A percentile compares a stretch with the other conserved stretches of the same genome.
Evolutionary conservation across 2,888 invertebrate species (phyloP).

Genomic region (Netelia fuscicornis): DNA sequence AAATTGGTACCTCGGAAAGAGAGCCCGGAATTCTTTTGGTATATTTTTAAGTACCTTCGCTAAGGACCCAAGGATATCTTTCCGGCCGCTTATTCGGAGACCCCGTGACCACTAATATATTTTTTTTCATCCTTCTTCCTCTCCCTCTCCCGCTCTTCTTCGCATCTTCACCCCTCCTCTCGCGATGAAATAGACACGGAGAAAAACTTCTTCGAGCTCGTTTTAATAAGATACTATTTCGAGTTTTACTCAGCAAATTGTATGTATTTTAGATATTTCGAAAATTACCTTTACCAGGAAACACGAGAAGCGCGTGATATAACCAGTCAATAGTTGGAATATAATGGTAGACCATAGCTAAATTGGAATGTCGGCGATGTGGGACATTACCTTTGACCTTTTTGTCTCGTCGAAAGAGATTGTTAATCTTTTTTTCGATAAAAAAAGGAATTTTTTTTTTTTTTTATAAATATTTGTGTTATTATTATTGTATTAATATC

Average conservation of each 20-base stretch:
- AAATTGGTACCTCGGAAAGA: slow-evolving; percentile 65
- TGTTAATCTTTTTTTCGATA: neutral
- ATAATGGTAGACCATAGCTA: slow-evolving; percentile 74
- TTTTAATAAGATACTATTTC: slow-evolving; percentile 74
- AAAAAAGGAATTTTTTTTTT: neutral
- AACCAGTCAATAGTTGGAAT: slow-evolving; percentile 82
- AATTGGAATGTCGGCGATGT: slow-evolving; percentile 65
- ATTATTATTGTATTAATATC: neutral
- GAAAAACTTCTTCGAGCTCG: slow-evolving; percentile 41
- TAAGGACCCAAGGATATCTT: slow-evolving; percentile 68
- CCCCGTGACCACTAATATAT: slow-evolving; percentile 56
- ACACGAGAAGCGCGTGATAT: slow-evolving; percentile 77
- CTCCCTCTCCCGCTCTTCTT: slow-evolving; percentile 39
- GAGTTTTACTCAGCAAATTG: slow-evolving; percentile 74
- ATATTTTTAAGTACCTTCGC: slow-evolving; percentile 46
- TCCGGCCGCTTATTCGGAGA: slow-evolving; percentile 56
- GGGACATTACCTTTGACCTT: slow-evolving; percentile 61
- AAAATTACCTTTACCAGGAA: slow-evolving; percentile 84
- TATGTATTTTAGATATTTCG: slow-evolving; percentile 84
- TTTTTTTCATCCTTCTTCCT: slow-evolving; percentile 36
- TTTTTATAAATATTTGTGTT: neutral
- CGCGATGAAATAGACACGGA: slow-evolving; percentile 14
- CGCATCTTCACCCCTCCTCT: neutral
- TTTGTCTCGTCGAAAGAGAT: slow-evolving; percentile 28
- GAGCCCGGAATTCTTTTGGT: slow-evolving; percentile 54